Base-by-base conservation (phyloP, 2,113 vertebrate genomes). In the Verasper variegatus region DNA sequence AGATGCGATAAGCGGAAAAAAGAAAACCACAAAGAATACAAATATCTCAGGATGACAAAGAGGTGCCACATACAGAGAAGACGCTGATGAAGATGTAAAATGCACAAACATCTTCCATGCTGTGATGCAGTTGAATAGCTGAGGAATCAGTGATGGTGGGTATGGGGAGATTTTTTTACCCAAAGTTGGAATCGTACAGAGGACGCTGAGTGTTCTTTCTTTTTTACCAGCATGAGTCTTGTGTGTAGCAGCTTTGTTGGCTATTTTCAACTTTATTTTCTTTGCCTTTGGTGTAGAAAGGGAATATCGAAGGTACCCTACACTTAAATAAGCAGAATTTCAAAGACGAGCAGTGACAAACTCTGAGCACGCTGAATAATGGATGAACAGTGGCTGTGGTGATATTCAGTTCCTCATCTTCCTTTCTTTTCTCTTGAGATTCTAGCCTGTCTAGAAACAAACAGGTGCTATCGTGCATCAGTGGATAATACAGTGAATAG, bases 331-430 rank as follows among this genome's bases (percentile, higher is more conserved):
- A 64, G 23, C 35, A 14, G 60, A 68, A 74, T 84, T 83, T 83
- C 67, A 71, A 62, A 79, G 73, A 3, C 5, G 13, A 78, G 47
- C 57, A 70, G 21, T 71, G 62, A 64, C 61, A 87, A 49, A 80
- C 40, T 60, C 2, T 59, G 2, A 71, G 42, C 42, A 14, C 5
- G 1, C 26, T 89, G 62, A 88, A 86, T 90, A 78, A 84, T 86
- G 52, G 62, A 85, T 82, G 18, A 86, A 55, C 58, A 52, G 31
- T 13, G 24, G 31, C 26, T 31, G 5, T 18, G 35, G 71, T 66
- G 51, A 42, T 78, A 65, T 42, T 57, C 15, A 0, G 17, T 27
- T 57, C 18, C 57, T 80, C 31, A 61, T 78, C 52, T 4, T 40
- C 14, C 23, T 27, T 17, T 17, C 0, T 69, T 70, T 70, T 58